Conservation (phyloP, 1,140 invertebrate genomes). For the Drosophila sechellia region DNA sequence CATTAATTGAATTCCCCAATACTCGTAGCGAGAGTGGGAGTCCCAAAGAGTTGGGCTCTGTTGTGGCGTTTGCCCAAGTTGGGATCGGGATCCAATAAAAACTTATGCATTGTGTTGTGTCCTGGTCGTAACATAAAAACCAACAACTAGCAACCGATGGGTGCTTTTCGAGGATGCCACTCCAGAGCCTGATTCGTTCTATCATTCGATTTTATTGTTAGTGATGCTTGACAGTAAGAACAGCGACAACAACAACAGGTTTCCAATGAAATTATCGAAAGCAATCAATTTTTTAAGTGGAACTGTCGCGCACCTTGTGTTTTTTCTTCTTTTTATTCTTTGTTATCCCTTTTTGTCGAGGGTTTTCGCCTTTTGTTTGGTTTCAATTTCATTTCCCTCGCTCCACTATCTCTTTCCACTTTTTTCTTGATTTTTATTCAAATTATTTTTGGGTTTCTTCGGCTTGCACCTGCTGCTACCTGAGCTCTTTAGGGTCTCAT, state of each 20-base stretch:
- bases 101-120: conserved; percentile 54
- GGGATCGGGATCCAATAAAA: conserved; percentile 52
- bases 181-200: conserved; percentile 41
- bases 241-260: conserved; percentile 62
- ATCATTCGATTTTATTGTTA: conserved; percentile 79
- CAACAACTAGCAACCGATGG: conserved; percentile 65
- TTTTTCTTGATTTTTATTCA: conserved; percentile 75
- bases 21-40: background rate
- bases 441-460: conserved; percentile 66
- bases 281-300: conserved; percentile 83
- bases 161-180: conserved; percentile 42
- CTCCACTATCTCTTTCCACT: conserved; percentile 10
- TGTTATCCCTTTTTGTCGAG: conserved; percentile 32
- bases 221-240: conserved; percentile 43
- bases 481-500: conserved; percentile 56
- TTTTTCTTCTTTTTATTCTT: conserved; percentile 18
- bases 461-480: conserved; percentile 66
- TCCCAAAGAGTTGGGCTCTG: conserved; percentile 31
- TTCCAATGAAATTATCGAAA: conserved; percentile 82
- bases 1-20: conserved; percentile 69
- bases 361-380: conserved; percentile 70
- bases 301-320: conserved; percentile 69
- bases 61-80: conserved; percentile 30
- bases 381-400: conserved; percentile 71
- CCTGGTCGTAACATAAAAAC: conserved; percentile 64